Base-by-base conservation (phyloP, 2,888 invertebrate genomes). In the Ennomos quercinarius region DNA sequence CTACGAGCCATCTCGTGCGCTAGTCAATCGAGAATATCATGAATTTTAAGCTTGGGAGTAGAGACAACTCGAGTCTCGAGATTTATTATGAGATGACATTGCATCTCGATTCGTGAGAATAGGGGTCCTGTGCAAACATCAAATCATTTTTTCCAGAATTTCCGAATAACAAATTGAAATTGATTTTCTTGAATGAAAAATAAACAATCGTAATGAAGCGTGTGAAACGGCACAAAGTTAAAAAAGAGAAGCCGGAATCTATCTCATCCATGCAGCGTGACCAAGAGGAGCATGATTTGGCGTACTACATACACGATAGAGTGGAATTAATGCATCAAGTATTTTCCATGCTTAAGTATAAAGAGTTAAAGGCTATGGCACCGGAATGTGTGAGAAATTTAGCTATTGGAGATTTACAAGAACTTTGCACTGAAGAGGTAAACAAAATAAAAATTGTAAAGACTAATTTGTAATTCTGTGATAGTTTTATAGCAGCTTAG, bases 281-380 rank as follows among this genome's bases (percentile, higher is more conserved):
- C 1, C 67, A 69, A 1, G 89, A 92, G 35, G 93, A 93, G 5
- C 89, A 93, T 44, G 93, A 94, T 66, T 83, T 95, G 58, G 89
- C 93, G 0, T 90, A 93, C 70, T 94, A 93, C 64, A 89, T 94
- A 0, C 93, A 94, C 62, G 95, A 95, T 66, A 79, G 94, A 12
- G 90, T 95, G 0, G 95, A 94, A 65, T 69, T 95, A 12, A 93
- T 94, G 76, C 93, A 94, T 35, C 94, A 95, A 80, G 90, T 94
- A 1, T 95, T 95, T 80, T 90, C 93, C 0, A 84, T 93, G 0
- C 69, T 95, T 0, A 94, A 93, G 65, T 86, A 87, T 0, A 94
- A 94, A 67, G 94, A 94, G 35, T 77, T 95, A 6, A 90, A 91
- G 55, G 87, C 93, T 8, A 87, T 95, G 76, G 93, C 94, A 0